Percentiles rank a stretch among this genome's conserved stretches.
Conservation (phyloP, 2,888 invertebrate species). For the Choreutis nemorana region DNA sequence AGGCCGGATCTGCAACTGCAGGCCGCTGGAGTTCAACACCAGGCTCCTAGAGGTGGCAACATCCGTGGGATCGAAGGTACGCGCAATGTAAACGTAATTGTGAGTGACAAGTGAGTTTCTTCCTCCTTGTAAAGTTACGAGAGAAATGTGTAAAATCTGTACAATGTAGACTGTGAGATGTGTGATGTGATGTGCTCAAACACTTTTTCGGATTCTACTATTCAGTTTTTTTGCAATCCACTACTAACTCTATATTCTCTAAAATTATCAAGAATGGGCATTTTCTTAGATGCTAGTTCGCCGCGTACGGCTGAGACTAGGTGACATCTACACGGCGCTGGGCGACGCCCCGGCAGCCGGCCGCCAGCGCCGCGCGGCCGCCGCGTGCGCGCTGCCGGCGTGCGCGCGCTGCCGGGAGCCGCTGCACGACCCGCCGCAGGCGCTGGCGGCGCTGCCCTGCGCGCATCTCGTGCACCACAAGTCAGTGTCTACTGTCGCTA, state of each 20-base stretch:
- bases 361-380: constrained; percentile 79
- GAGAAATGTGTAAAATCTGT: too few species aligned
- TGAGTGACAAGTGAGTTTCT: too few species aligned
- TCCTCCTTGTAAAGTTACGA: too few species aligned
- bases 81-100: too few species aligned
- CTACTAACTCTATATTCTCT: too few species aligned
- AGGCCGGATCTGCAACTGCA: constrained; percentile 86
- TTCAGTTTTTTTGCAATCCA: too few species aligned
- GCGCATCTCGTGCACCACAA: constrained; percentile 87
- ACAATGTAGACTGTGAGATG: too few species aligned
- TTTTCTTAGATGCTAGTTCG: constrained; percentile 76
- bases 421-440: constrained; percentile 62
- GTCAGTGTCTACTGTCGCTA: constrained; percentile 63
- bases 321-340: constrained; percentile 81
- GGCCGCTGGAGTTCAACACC: constrained; percentile 86
- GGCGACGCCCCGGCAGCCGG: constrained; percentile 83
- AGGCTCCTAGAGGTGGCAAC: constrained; percentile 83
- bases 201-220: too few species aligned
- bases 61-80: constrained; percentile 86
- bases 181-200: not conserved
- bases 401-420: constrained; percentile 86
- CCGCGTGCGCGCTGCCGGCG: constrained; percentile 70
- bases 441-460: constrained; percentile 83
- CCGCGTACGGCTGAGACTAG: constrained; percentile 79
- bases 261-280: constrained; percentile 3